Conservation (phyloP, 2,113 vertebrate genomes). For the Carettochelys insculpta region DNA sequence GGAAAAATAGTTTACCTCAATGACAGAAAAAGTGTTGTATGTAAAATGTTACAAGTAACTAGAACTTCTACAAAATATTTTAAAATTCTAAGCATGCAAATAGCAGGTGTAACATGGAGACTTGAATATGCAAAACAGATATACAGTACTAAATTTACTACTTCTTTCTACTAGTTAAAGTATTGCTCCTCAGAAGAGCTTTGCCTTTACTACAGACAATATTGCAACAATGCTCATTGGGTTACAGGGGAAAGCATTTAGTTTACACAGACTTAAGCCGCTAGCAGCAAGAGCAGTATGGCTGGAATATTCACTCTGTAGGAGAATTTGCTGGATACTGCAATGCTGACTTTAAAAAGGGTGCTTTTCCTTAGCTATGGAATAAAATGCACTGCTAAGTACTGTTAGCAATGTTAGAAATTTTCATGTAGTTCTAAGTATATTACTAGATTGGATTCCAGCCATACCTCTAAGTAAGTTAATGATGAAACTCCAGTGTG, state of each 20-base stretch:
- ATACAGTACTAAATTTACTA: not conserved
- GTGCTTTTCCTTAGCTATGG: not conserved
- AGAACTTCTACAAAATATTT: not conserved
- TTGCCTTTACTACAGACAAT: not conserved
- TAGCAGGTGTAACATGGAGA: not conserved
- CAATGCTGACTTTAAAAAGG: not conserved
- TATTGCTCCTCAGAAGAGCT: not conserved
- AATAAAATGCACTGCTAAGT: not conserved
- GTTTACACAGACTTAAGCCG: not conserved
- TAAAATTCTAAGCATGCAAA: not conserved
- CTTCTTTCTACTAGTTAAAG: not conserved
- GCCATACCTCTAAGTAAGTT: not conserved
- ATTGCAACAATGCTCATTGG: not conserved
- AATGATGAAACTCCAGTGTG: not conserved
- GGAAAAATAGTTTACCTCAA: not conserved
- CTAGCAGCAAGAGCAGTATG: not conserved
- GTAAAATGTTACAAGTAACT: not conserved
- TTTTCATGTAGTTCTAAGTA: not conserved
- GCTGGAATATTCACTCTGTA: slow-evolving; percentile 6
- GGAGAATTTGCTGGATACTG: not conserved
- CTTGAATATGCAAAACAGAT: not conserved
- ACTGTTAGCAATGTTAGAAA: too few species aligned
- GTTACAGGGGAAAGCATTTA: not conserved
- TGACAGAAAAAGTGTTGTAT: not conserved
- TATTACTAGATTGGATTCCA: not conserved